Conservation (phyloP, 1,140 invertebrate species). For the Aculops lycopersici region DNA sequence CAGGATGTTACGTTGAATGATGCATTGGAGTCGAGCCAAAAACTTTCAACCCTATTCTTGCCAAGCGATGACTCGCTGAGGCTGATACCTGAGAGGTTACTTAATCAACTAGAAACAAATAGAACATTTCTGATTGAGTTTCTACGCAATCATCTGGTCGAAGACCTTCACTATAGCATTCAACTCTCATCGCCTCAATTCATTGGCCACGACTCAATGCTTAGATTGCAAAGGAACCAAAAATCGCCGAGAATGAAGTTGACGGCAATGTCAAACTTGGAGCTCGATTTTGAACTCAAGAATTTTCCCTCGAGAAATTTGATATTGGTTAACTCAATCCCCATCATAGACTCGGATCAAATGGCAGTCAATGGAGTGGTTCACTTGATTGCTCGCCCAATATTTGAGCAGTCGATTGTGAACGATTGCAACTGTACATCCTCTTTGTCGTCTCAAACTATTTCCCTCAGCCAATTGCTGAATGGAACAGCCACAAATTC, state of each 20-base stretch:
- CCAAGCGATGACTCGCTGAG: slow-evolving; percentile 16
- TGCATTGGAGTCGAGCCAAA: neutral
- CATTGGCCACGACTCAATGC: neutral
- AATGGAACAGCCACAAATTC: neutral
- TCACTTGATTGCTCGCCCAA: slow-evolving; percentile 21
- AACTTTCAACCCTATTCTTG: slow-evolving; percentile 15
- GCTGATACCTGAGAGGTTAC: slow-evolving; percentile 12
- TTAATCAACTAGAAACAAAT: slow-evolving; percentile 8
- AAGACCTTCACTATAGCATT: neutral
- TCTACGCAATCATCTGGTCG: neutral
- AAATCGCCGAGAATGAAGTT: no score
- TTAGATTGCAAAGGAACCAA: neutral
- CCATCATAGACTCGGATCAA: slow-evolving; percentile 10
- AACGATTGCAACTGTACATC: slow-evolving; percentile 8
- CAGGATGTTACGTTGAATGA: no score
- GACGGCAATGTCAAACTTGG: neutral
- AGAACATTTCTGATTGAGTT: slow-evolving; percentile 3
- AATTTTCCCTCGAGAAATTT: slow-evolving; percentile 5
- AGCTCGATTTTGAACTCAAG: neutral
- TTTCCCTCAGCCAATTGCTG: neutral
- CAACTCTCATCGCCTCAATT: neutral
- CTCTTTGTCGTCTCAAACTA: no score
- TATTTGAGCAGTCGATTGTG: slow-evolving; percentile 15
- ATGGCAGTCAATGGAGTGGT: slow-evolving; percentile 19
- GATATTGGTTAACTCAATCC: slow-evolving; percentile 13